Evolutionary conservation across 2,888 invertebrate genomes (phyloP).

Genomic region (Sinotaia quadrata): DNA sequence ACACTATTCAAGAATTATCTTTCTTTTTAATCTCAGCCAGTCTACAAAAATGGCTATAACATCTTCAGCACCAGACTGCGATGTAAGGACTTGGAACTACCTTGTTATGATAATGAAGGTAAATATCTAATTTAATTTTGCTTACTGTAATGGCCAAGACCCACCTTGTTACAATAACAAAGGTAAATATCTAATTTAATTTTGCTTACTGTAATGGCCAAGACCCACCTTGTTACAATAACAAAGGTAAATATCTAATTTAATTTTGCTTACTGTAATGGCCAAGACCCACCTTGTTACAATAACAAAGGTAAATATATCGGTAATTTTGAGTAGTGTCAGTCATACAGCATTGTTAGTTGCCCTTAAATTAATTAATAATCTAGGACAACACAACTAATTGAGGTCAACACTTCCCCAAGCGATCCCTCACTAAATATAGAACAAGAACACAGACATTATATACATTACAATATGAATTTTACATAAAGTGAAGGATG

Average conservation of each 20-base stretch:
- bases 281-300: slow-evolving; percentile 59
- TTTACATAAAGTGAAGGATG: too few species aligned
- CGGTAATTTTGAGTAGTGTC: slow-evolving; percentile 30
- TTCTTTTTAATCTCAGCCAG: slow-evolving; percentile 45
- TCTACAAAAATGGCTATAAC: slow-evolving; percentile 55
- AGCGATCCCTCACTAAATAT: too few species aligned
- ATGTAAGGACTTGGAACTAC: slow-evolving; percentile 62
- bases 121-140: slow-evolving; percentile 28
- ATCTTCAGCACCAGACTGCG: slow-evolving; percentile 59
- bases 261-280: slow-evolving; percentile 41
- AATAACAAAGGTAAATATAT: slow-evolving; percentile 40
- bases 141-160: slow-evolving; percentile 58
- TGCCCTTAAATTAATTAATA: too few species aligned
- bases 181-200: slow-evolving; percentile 32
- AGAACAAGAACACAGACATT: too few species aligned
- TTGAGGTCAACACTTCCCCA: too few species aligned
- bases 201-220: slow-evolving; percentile 52
- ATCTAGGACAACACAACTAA: too few species aligned
- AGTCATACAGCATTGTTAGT: too few species aligned
- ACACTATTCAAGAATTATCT: too few species aligned
- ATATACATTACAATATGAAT: too few species aligned
- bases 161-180: slow-evolving; percentile 53
- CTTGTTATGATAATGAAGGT: slow-evolving; percentile 48
- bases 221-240: slow-evolving; percentile 55
- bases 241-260: slow-evolving; percentile 40